Evolutionary conservation across 35 echinoderm and acorn worm species (phyloP), one percentile per base, ranked within the genome.

Genomic region (Anneissia japonica): DNA sequence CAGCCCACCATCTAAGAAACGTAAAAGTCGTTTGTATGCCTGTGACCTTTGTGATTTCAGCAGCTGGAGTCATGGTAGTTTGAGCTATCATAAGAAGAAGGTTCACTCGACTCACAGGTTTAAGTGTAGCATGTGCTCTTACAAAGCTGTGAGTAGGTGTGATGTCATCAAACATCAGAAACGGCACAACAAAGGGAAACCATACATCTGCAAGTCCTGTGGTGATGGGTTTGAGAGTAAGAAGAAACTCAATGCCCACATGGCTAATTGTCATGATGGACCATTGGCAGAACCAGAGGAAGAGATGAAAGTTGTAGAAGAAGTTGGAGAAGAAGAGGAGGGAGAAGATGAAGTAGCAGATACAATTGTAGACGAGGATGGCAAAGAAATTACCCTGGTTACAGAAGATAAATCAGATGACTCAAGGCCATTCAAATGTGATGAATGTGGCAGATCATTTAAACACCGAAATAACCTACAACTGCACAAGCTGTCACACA

Each of bases 61-160:
- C 33, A 72, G 34, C 21, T 72, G 28, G 73, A 84, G 82, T 56
- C 82, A 84, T 74, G 82, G 82, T 26, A 84, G 82, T 72, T 72
- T 84, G 38, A 72, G 82, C 32, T 84, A 84, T 56, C 82, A 84
- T 28, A 46, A 84, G 46, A 84, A 84, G 32, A 84, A 84, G 32
- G 36, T 84, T 46, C 82, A 84, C 31, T 72, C 82, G n/a, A 84
- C 82, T 32, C 46, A 84, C 32, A 34, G 73, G 32, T 46, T 72
- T 72, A 84, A 84, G 34, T 72, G 73, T 21, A 84, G 73, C 51
- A 72, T 72, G 46, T 84, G 82, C 34, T 32, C 51, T 73, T 84
- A 84, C 46, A 84, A 46, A 32, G 82, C 82, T 36, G 82, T 84
- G 9, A 84, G 82, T 33, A 84, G 82, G 34, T 34, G 82, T 21